Evolutionary conservation across 2,797 vertebrate species (phyloP), one percentile per base, ranked within the genome.

Genomic region (Eulemur mongoz): DNA sequence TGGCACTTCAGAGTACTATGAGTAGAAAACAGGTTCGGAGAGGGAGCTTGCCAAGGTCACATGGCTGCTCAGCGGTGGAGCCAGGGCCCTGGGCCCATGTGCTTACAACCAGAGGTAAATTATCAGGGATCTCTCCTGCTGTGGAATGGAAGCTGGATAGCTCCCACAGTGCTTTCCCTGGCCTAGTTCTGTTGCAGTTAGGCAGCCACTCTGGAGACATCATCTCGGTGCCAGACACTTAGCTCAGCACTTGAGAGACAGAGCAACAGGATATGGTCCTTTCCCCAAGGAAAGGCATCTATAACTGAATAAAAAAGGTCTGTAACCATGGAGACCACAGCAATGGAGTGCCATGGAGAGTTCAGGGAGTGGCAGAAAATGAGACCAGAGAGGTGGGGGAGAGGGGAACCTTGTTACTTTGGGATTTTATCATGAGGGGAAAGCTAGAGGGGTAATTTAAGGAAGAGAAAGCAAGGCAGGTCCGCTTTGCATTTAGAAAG

Each of bases 141-240:
- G 52, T 93, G 85, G 40, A 83, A 65, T 83, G 85, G 92, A 65
- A 81, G 69, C 82, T 80, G 15, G 61, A 1, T 50, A 14, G 91
- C 48, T 32, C 73, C 69, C 54, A 48, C 18, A 1, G 40, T 80
- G 73, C 61, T 38, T 45, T 83, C 57, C 79, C 54, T 80, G 73
- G 94, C 91, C 93, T 92, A 72, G 72, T 90, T 91, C 84, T 85
- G 85, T 57, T 82, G 57, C 18, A 82, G 38, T 70, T 93, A 10
- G 32, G 48, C 76, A 40, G 69, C 32, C 52, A 45, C 82, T 80
- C 84, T 25, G 61, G 59, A 83, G 67, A 48, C 30, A 13, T 35
- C 59, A 43, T 76, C 73, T 93, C 81, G 27, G 76, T 78, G 89
- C 59, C 80, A 88, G 80, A 67, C 69, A 43, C 73, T 84, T 94